Base-by-base conservation (phyloP, 2,797 vertebrate species). In the Microctenopoma stevenorrisi region DNA sequence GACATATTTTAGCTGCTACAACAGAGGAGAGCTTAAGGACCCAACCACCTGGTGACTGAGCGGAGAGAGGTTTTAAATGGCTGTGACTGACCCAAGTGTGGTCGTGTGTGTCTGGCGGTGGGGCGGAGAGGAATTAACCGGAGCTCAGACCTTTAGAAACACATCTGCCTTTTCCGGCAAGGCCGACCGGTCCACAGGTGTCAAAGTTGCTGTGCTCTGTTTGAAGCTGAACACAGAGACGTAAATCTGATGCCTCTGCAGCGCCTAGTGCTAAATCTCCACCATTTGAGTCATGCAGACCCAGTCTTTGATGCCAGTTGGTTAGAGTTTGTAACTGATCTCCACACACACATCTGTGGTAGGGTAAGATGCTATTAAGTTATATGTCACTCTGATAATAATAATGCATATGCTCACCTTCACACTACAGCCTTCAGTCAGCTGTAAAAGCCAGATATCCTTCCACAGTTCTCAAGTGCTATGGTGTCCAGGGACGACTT, bases 191-290 rank as follows among this genome's bases (percentile, higher is more conserved):
- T 76, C 79, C 68, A 64, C 83, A 76, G 84, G 85, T 90, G 86
- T 91, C 81, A 72, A 63, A 87, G 86, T 61, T 74, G 74, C 72
- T 25, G 64, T 43, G 5, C 60, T 65, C 56, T 11, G 73, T 91
- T 92, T 91, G 83, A 91, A 90, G 83, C 79, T 3, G 52, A 5
- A 57, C 57, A 14, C 7, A 7, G 57, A 64, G 68, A 86, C 49
- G 62, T 89, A 92, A 92, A 90, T 89, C 85, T 89, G 82, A 76
- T 14, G 74, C 76, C 68, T 64, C 70, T 28, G 57, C 14, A n/a
- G 56, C 71, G 59, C 5, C 30, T 7, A 6, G 51, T 79, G 82
- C 56, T 74, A 85, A 89, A 90, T 83, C 79, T 62, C 68, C 49
- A 62, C 38, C 74, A 55, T 70, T 79, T 76, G 69, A 73, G 64